Conservation (phyloP, 64 coral and sea anemone genomes). For the Montipora capricornis region DNA sequence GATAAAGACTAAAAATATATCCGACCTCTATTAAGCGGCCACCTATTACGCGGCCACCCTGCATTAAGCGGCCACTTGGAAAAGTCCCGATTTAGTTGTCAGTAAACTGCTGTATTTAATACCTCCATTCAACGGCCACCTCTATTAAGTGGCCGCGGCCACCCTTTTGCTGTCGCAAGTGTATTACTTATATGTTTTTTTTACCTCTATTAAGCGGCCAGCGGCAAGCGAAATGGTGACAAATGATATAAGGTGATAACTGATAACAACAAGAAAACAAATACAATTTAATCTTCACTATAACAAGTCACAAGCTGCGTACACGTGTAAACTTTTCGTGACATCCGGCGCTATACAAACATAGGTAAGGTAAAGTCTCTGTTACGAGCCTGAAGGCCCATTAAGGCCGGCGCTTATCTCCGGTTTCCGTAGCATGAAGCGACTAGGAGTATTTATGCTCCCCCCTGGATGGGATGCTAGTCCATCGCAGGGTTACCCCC, state of each 20-base stretch:
- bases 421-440: no score
- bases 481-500: no score
- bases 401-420: no score
- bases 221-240: neutral
- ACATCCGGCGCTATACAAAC: conserved; percentile 36
- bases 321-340: conserved; percentile 3
- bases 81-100: neutral
- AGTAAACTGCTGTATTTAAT: neutral
- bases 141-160: conserved; percentile 65
- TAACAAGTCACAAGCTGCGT: conserved; percentile 6
- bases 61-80: neutral
- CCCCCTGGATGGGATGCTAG: no score
- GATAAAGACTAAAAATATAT: no score
- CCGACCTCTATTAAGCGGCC: neutral
- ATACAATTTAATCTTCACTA: conserved; percentile 25
- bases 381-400: no score
- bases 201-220: neutral
- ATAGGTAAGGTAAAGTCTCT: no score
- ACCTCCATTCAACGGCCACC: conserved; percentile 39
- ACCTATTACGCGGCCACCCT: neutral
- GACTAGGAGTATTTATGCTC: no score
- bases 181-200: conserved; percentile 1
- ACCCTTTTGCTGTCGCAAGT: conserved; percentile 50
- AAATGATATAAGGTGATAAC: conserved; percentile 22
- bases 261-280: neutral